Evolutionary conservation across 2,888 invertebrate genomes (phyloP), one percentile per base, ranked within the genome.

Genomic region (Pyrochroa serraticornis): DNA sequence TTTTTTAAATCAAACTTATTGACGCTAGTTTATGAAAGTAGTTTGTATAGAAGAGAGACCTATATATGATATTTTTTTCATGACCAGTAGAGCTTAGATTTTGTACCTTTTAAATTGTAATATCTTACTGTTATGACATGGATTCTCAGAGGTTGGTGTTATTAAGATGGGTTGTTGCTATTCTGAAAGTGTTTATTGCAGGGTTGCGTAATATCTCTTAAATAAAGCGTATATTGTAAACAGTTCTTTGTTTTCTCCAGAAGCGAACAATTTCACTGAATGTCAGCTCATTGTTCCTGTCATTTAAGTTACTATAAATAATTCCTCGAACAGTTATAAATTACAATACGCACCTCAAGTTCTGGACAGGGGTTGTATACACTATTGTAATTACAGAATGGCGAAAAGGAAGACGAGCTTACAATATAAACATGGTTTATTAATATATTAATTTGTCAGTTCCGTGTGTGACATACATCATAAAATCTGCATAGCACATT

Each of bases 381-480:
- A 22, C 2, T 22, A 22, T 22, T 22, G 22, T n/a, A n/a, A n/a
- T n/a, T n/a, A n/a, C 22, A 22, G 22, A 5, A 22, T 22, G 5
- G 22, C 5, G 5, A 22, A 22, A 22, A 22, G 5, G 22, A 52
- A 51, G 52, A 44, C 41, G 36, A 46, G 9, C 10, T 36, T 75
- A 75, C 73, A 76, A 77, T 77, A 77, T 77, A 77, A 77, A 77
- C 75, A 75, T 76, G 69, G 73, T 77, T 77, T 77, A 77, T 77
- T 76, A 69, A 71, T 74, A 71, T 72, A 71, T 70, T 73, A 72
- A 70, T 66, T 70, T 73, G 63, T 77, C 76, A 77, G 75, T 76
- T 75, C 76, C 73, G 69, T 73, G 65, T 73, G 68, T 66, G 69
- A 72, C 72, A 71, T 70, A 67, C 68, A 63, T 63, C 64, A 63